Percentiles rank a stretch among this genome's conserved stretches.
These are phyloP conservation scores for Nasonia longicornis DNA, from an alignment of 1,140 invertebrate species.

Conservation along the genomic window DNA sequence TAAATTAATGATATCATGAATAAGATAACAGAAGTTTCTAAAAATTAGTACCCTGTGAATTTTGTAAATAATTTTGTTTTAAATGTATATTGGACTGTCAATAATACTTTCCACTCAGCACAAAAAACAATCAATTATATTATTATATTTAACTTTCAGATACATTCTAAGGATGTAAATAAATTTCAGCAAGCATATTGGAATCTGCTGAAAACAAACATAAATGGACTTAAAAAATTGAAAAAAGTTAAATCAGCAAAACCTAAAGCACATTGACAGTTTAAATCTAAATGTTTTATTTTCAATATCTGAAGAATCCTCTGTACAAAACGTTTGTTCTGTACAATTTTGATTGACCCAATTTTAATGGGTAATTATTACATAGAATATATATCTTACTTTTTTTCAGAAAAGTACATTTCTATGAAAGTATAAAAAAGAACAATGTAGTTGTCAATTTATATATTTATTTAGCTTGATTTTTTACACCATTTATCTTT, in stretches of 20 bases:
- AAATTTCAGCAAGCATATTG: conserved; percentile 88
- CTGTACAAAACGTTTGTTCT: conserved; percentile 5
- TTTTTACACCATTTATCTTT: conserved; percentile 16
- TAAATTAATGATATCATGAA: not conserved
- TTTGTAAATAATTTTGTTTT: not conserved
- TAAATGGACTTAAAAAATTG: conserved; percentile 87
- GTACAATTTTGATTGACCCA: not conserved
- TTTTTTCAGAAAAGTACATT: conserved; percentile 20
- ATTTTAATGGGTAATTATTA: conserved; percentile 7
- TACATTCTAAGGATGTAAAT: conserved; percentile 84
- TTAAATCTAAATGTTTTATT: conserved; percentile 20
- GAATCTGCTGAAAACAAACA: conserved; percentile 85
- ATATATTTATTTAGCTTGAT: conserved; percentile 6
- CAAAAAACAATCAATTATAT: conserved; percentile 7
- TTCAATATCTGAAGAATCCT: conserved; percentile 22
- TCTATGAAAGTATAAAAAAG: not conserved
- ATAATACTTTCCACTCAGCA: not conserved
- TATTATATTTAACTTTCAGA: conserved; percentile 65
- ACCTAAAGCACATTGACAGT: conserved; percentile 73
- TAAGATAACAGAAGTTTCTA: not conserved
- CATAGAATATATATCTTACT: not conserved
- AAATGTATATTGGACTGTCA: not conserved
- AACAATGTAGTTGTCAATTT: not conserved
- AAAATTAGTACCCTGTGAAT: no score
- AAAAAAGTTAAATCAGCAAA: conserved; percentile 82